Evolutionary conservation across 2,797 vertebrate genomes (phyloP), one percentile per base, ranked within the genome.

Genomic region (Acrocephalus scirpaceus): DNA sequence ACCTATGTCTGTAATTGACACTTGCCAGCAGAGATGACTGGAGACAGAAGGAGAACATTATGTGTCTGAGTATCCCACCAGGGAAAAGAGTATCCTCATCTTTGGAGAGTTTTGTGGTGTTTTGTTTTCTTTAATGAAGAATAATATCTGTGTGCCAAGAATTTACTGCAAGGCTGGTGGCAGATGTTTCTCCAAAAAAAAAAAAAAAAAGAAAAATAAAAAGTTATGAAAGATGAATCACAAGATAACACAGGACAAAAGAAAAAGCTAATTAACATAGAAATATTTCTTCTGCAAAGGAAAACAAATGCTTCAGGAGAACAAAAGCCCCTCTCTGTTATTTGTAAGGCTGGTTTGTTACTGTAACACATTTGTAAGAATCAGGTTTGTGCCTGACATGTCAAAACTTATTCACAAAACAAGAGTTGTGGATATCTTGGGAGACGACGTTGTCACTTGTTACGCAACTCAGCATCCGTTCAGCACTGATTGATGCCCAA

Each of bases 1-100:
- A 98, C 97, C 97, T 95, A 29, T 91, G 92, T 90, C 93, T 95
- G 92, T 98, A 98, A 98, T 98, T 98, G 98, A 98, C 98, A 98
- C 97, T 98, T 98, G 98, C 97, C 98, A 97, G 96, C 96, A 90
- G 95, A 97, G 96, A 97, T 98, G 96, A 97, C 98, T 98, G 96
- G 96, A 95, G 81, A 97, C 95, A 97, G 95, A 97, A 97, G 92
- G 89, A 96, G 96, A 97, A 97, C 93, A 97, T 97, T 95, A 98
- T 97, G 90, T 88, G 97, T 97, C 97, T 97, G 86, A 97, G 96
- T 97, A 97, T 92, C 81, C 95, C 96, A 93, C 88, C 70, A 95
- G 93, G 96, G 97, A 96, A 96, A 97, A 95, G 29, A 44, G 93
- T 96, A 92, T 95, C 92, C 92, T 90, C 92, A 91, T 95, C 97